Evolutionary conservation across 2,797 vertebrate species (phyloP).

Genomic region (Malacoctenus gilli): DNA sequence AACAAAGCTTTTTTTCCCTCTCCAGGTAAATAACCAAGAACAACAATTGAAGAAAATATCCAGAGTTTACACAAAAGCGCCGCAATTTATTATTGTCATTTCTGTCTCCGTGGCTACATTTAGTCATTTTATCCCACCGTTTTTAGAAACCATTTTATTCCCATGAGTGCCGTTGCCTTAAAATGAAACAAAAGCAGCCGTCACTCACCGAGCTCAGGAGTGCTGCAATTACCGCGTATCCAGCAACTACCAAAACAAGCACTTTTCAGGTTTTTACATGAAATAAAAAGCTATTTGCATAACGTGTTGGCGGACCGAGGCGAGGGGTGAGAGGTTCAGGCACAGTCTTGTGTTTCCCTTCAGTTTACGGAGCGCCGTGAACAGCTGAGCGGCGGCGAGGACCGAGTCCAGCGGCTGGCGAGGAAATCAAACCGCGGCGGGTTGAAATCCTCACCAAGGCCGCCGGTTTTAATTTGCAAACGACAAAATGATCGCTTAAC

Average conservation of each 20-base stretch:
- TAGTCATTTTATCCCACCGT: slow-evolving; percentile 21
- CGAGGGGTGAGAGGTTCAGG: slow-evolving; percentile 17
- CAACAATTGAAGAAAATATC: too few species aligned
- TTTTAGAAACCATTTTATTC: slow-evolving; percentile 25
- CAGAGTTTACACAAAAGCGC: too few species aligned
- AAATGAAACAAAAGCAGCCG: slow-evolving; percentile 39
- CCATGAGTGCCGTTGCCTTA: background rate
- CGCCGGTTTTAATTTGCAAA: too few species aligned
- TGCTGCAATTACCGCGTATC: slow-evolving; percentile 28
- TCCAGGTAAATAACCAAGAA: slow-evolving; percentile 23
- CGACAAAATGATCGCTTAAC: too few species aligned
- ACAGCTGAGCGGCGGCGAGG: too few species aligned
- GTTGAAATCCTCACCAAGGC: too few species aligned
- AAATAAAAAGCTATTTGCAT: slow-evolving; percentile 40
- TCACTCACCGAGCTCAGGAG: slow-evolving; percentile 12
- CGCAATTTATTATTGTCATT: slow-evolving; percentile 1
- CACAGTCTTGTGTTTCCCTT: too few species aligned
- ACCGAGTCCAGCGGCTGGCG: too few species aligned
- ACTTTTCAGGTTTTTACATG: slow-evolving; percentile 34
- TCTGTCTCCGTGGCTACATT: slow-evolving; percentile 24
- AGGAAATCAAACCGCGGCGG: too few species aligned
- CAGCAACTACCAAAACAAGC: slow-evolving; percentile 39
- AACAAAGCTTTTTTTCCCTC: slow-evolving; percentile 16
- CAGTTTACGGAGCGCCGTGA: too few species aligned
- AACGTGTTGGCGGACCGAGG: slow-evolving; percentile 45